These are phyloP conservation scores for Phoxinus phoxinus DNA, from an alignment of 2,113 vertebrate species.

Conservation along the genomic window DNA sequence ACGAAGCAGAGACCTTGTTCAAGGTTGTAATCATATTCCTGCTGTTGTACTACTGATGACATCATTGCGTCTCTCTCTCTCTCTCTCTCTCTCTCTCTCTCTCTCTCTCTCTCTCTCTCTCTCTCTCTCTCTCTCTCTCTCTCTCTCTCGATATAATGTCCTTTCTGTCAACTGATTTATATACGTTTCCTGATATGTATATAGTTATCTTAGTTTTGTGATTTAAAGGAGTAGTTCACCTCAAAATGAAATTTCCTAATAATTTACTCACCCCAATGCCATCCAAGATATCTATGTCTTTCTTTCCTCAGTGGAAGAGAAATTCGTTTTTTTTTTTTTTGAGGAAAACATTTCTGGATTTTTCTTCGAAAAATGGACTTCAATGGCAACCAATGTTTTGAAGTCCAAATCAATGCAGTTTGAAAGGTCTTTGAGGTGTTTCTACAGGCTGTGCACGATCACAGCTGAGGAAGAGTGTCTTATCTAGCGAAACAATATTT, in stretches of 20 bases:
- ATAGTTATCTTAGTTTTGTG: no score
- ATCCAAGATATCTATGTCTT: no score
- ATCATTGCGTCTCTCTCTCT: neutral
- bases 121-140: neutral
- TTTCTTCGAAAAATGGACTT: neutral
- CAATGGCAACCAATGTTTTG: neutral
- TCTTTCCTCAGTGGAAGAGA: neutral
- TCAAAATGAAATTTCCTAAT: neutral
- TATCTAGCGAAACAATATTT: no score
- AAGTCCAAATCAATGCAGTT: neutral
- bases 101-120: neutral
- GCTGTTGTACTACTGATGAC: slow-evolving; percentile 13
- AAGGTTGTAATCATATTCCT: slow-evolving; percentile 42
- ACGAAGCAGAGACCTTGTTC: slow-evolving; percentile 20
- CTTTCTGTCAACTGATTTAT: no score
- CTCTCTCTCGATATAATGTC: neutral
- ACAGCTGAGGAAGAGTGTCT: no score
- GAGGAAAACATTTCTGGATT: neutral
- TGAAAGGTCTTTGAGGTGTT: no score
- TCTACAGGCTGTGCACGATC: no score
- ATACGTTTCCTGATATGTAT: no score
- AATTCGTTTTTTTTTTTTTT: no score
- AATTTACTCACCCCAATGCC: no score
- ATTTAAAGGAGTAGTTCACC: neutral
- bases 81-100: neutral